These are phyloP conservation scores for Dexiosoma caninum DNA, from an alignment of 2,888 invertebrate species.

Conservation along the genomic window DNA sequence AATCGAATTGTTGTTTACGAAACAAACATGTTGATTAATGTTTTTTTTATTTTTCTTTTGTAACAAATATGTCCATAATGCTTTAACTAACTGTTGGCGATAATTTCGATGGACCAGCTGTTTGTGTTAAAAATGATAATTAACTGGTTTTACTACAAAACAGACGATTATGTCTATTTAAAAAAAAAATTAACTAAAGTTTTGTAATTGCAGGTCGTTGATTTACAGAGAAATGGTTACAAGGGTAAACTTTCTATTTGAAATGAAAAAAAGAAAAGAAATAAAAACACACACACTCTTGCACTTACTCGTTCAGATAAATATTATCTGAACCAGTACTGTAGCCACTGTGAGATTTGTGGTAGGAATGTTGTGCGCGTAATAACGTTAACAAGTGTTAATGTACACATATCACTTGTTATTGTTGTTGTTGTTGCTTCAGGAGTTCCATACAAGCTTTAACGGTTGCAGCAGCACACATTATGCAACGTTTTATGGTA, in stretches of 20 bases:
- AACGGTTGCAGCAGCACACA: background rate
- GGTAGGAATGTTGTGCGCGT: background rate
- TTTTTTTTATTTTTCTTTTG: no score
- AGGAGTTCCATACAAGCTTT: background rate
- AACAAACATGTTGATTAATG: background rate
- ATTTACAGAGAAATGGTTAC: slow-evolving; percentile 55
- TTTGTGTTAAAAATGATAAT: background rate
- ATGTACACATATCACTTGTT: slow-evolving; percentile 5
- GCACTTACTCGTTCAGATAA: background rate
- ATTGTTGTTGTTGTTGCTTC: background rate
- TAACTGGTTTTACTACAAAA: slow-evolving; percentile 19
- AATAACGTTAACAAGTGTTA: background rate
- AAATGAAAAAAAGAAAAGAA: background rate
- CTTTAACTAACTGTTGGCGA: background rate
- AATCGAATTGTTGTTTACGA: no score
- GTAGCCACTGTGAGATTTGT: slow-evolving; percentile 11
- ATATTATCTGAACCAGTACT: background rate
- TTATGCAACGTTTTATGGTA: slow-evolving; percentile 50
- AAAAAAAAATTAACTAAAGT: slow-evolving; percentile 1
- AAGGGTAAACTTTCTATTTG: slow-evolving; percentile 63
- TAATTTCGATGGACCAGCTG: background rate
- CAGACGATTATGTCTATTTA: background rate
- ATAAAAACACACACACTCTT: background rate
- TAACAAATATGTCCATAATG: background rate
- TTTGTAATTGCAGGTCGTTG: slow-evolving; percentile 55